Evolutionary conservation across 2,888 invertebrate species (phyloP).

Genomic region (Fragum whitleyi): DNA sequence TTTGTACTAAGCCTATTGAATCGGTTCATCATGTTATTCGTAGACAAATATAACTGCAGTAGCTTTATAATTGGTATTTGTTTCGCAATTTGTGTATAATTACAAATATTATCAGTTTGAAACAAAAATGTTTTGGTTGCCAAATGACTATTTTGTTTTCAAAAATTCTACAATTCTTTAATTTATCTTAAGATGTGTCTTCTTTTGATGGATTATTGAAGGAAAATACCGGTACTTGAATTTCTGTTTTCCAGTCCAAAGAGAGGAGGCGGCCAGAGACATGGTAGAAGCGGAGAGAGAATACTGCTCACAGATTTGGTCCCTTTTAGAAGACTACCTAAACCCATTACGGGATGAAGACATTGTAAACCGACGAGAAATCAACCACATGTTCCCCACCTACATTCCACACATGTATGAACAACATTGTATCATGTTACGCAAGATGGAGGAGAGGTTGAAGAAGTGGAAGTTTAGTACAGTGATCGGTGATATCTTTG

Average conservation of each 20-base stretch:
- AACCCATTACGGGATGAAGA: conserved; percentile 82
- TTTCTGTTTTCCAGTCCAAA: conserved; percentile 64
- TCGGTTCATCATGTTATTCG: too few species aligned
- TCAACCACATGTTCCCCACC: conserved; percentile 85
- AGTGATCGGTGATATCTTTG: conserved; percentile 85
- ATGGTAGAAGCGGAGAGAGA: conserved; percentile 85
- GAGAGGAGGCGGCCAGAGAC: conserved; percentile 80
- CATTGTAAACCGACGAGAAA: conserved; percentile 70
- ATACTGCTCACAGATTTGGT: conserved; percentile 86
- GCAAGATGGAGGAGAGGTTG: conserved; percentile 84
- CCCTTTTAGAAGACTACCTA: conserved; percentile 85
- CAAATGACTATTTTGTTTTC: too few species aligned
- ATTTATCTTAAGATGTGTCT: too few species aligned
- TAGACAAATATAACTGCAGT: too few species aligned
- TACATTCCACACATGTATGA: conserved; percentile 85
- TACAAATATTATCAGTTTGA: too few species aligned
- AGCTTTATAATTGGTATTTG: too few species aligned
- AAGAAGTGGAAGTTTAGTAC: conserved; percentile 83
- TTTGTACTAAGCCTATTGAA: too few species aligned
- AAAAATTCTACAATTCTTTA: too few species aligned
- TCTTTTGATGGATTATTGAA: too few species aligned
- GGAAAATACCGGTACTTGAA: too few species aligned
- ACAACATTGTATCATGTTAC: conserved; percentile 85
- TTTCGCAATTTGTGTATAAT: too few species aligned
- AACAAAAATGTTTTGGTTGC: too few species aligned